Evolutionary conservation across 2,888 invertebrate genomes (phyloP), one percentile per base, ranked within the genome.

Genomic region (Dastarcus helophoroides): DNA sequence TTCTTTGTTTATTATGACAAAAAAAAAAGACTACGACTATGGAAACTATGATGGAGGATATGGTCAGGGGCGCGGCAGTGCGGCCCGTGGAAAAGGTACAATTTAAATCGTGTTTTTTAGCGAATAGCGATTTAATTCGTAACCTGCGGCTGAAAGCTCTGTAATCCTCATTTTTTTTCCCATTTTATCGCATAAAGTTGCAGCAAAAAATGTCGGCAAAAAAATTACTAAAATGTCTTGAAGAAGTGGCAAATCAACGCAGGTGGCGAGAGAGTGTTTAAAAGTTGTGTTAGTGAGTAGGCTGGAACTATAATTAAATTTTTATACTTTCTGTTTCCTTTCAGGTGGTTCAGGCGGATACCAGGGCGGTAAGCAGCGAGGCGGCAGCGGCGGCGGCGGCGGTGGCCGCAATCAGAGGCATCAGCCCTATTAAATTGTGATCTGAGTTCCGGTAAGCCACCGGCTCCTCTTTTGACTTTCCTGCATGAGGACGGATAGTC

Each of bases 11-110:
- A 29, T 33, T 26, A 29, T 22, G 29, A 46, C 39, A 10, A 33
- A 29, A 12, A 29, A 29, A 33, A 70, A 73, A 78, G 84, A 82
- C 76, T 83, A 82, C 72, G 79, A 81, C 76, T 79, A 79, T 73
- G 81, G 80, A 73, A 80, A 79, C 71, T 82, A 79, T 76, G 80
- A 83, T 68, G 81, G 82, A 73, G 83, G 84, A 72, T 83, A 83
- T 68, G 71, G 68, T 67, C 78, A 81, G 71, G 82, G 81, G 67
- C 80, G 84, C 68, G 73, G 80, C 69, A 80, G 83, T 71, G 73
- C 81, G 22, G 26, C 29, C 69, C 80, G 76, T 67, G 75, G 75
- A 69, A 85, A 85, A 85, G 85, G 85, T 84, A 84, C 70, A 38
- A 43, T 6, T 17, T 7, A 17, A 17, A 17, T 6, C 6, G n/a